phyloP scores from a whole-genome alignment of 2,113 vertebrate species.

The Antechinus stuartii region DNA sequence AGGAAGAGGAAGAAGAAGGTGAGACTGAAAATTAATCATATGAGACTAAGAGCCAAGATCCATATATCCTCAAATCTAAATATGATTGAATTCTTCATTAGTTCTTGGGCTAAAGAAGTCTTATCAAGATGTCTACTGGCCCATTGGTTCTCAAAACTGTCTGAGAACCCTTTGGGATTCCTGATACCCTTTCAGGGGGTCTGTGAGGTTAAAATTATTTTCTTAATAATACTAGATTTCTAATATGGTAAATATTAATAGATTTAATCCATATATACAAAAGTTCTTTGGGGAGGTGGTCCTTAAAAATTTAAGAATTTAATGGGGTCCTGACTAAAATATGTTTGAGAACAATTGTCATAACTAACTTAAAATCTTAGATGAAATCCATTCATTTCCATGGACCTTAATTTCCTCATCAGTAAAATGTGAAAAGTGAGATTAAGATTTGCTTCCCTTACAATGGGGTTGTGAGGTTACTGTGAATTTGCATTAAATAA shows the following conservation, averaged over 20 bases:
- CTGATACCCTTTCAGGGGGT: background rate
- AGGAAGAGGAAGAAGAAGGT: background rate
- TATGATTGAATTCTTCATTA: slow-evolving; percentile 37
- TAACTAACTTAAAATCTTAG: slow-evolving; percentile 30
- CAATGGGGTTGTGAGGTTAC: slow-evolving; percentile 11
- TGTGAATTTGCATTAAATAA: background rate
- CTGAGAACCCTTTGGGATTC: background rate
- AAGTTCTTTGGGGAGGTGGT: background rate
- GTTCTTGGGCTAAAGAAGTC: background rate
- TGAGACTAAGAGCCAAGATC: slow-evolving; percentile 51
- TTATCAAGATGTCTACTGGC: background rate
- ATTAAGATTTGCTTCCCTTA: slow-evolving; percentile 10
- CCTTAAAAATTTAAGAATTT: background rate
- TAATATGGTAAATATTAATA: background rate
- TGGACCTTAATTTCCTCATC: slow-evolving; percentile 43
- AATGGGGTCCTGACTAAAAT: background rate
- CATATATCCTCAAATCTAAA: slow-evolving; percentile 39
- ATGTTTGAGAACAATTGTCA: background rate
- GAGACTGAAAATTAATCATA: background rate
- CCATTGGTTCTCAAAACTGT: background rate
- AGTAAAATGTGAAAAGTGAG: slow-evolving; percentile 21
- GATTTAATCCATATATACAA: background rate
- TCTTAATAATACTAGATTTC: background rate
- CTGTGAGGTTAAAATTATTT: background rate
- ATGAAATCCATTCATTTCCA: slow-evolving; percentile 45